Evolutionary conservation across 2,888 invertebrate species (phyloP).

Genomic region (Fragum fragum): DNA sequence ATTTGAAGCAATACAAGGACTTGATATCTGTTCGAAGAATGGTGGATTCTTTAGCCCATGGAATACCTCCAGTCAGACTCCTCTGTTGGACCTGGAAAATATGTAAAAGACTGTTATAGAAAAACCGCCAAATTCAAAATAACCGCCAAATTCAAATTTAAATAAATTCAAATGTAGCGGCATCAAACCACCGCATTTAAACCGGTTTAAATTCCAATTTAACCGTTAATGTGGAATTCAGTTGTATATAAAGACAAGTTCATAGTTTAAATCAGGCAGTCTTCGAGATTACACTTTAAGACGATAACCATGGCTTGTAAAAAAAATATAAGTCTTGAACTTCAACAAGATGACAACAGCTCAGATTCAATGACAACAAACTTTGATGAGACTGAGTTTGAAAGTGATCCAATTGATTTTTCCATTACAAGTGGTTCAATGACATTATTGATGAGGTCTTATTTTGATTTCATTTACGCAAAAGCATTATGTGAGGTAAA

Average conservation of each 20-base stretch:
- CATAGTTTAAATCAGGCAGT: background rate
- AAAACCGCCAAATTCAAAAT: background rate
- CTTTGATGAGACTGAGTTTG: slow-evolving; percentile 16
- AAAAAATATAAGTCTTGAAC: background rate
- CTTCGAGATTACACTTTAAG: background rate
- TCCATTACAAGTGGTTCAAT: background rate
- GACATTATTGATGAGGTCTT: slow-evolving; percentile 24
- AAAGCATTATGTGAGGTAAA: slow-evolving; percentile 36
- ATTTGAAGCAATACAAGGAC: background rate
- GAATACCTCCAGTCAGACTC: too few relatives aligned
- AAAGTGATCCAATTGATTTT: slow-evolving; percentile 22
- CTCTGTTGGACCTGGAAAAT: slow-evolving; percentile 14
- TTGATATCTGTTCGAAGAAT: background rate
- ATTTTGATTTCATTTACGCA: slow-evolving; percentile 46
- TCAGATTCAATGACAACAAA: slow-evolving; percentile 30
- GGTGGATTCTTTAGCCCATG: background rate
- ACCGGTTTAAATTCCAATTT: slow-evolving; percentile 11
- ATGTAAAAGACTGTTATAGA: background rate
- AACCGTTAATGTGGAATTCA: background rate
- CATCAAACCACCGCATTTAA: slow-evolving; percentile 1
- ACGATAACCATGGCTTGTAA: background rate
- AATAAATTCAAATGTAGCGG: too few relatives aligned
- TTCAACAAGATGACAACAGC: slow-evolving; percentile 21
- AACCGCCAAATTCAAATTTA: background rate
- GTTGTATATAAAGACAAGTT: slow-evolving; percentile 6